Evolutionary conservation across 2,797 vertebrate species (phyloP).

Genomic region (Xiphophorus birchmanni): DNA sequence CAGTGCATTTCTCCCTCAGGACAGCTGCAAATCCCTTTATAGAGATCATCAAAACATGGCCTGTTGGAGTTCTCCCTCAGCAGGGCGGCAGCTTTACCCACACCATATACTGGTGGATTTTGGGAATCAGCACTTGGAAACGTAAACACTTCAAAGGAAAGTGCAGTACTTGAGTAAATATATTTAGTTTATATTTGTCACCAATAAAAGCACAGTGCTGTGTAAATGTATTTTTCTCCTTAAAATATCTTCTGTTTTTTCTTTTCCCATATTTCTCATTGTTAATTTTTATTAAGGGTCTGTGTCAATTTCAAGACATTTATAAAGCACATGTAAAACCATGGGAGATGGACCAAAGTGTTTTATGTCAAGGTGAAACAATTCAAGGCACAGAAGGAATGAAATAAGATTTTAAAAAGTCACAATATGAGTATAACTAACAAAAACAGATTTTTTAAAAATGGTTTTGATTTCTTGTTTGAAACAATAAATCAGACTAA

Average conservation of each 20-base stretch:
- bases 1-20: background rate
- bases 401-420: background rate
- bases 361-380: background rate
- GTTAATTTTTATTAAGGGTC: background rate
- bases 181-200: background rate
- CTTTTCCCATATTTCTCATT: background rate
- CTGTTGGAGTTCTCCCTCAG: background rate
- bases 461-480: background rate
- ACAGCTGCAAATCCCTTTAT: background rate
- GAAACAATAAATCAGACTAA: background rate
- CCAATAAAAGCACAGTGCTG: background rate
- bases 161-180: background rate
- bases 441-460: background rate
- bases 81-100: background rate
- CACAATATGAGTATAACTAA: background rate
- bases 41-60: conserved; percentile 5
- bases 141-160: background rate
- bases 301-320: background rate
- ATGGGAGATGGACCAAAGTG: background rate
- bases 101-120: background rate
- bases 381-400: background rate
- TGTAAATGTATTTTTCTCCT: background rate
- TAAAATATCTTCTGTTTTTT: background rate
- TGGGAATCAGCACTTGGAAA: background rate
- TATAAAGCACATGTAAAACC: background rate